Evolutionary conservation across 2,888 invertebrate species (phyloP).

Genomic region (Zygaena filipendulae): DNA sequence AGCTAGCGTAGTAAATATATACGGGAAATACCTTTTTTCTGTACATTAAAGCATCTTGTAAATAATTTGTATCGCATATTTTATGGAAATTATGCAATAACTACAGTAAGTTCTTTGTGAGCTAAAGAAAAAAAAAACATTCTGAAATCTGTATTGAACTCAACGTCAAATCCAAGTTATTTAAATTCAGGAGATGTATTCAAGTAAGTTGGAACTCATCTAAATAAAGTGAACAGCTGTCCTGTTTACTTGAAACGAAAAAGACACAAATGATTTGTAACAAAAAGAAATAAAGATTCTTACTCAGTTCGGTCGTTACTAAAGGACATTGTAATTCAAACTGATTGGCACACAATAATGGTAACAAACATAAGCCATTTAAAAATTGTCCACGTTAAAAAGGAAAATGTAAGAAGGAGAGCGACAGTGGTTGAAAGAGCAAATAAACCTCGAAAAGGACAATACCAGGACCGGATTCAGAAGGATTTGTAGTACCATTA

Average conservation of each 20-base stretch:
- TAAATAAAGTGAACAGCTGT: slow-evolving; percentile 56
- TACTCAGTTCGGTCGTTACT: slow-evolving; percentile 52
- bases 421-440: slow-evolving; percentile 47
- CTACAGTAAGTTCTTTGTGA: slow-evolving; percentile 4
- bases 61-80: too few relatives aligned
- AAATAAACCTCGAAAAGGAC: slow-evolving; percentile 53
- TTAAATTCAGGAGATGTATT: slow-evolving; percentile 42
- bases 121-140: too few relatives aligned
- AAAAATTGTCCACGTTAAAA: slow-evolving; percentile 63
- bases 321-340: slow-evolving; percentile 68
- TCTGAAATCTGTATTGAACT: too few relatives aligned
- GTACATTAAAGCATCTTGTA: slow-evolving; percentile 20
- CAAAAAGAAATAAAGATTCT: slow-evolving; percentile 54
- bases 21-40: slow-evolving; percentile 10
- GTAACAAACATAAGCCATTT: slow-evolving; percentile 66
- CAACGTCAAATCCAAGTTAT: slow-evolving; percentile 39
- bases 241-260: slow-evolving; percentile 50
- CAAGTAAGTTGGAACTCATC: slow-evolving; percentile 34
- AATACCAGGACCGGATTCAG: slow-evolving; percentile 52
- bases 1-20: too few relatives aligned
- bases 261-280: slow-evolving; percentile 54
- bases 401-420: slow-evolving; percentile 43
- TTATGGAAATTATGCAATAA: slow-evolving; percentile 11
- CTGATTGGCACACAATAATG: slow-evolving; percentile 69
- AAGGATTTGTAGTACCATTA: slow-evolving; percentile 64